These are phyloP conservation scores for Xestobium rufovillosum DNA, from an alignment of 2,888 invertebrate species.

Conservation along the genomic window DNA sequence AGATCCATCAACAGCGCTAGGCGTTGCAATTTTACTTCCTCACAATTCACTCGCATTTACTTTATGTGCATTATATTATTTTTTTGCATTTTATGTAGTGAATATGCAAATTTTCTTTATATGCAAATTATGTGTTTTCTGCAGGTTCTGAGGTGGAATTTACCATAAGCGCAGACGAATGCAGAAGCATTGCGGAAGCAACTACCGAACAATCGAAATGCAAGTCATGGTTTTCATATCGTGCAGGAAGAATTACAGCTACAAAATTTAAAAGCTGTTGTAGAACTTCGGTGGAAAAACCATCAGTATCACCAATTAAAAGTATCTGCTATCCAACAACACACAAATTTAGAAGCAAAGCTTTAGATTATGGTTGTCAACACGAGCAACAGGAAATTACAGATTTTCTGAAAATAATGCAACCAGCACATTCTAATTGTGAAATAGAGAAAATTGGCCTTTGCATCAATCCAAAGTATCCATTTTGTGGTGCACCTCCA, in stretches of 20 bases:
- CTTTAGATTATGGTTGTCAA: conserved; percentile 6
- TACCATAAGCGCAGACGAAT: too few relatives aligned
- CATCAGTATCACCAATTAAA: conserved; percentile 6
- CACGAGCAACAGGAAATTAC: conserved; percentile 12
- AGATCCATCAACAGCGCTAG: too few relatives aligned
- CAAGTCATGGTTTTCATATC: conserved; percentile 6
- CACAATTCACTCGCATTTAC: too few relatives aligned
- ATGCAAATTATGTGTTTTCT: too few relatives aligned
- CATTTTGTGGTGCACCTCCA: conserved; percentile 16
- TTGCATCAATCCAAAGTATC: conserved; percentile 11
- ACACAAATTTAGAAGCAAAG: conserved; percentile 1
- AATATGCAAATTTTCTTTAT: too few relatives aligned
- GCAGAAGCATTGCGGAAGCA: too few relatives aligned
- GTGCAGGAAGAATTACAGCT: conserved; percentile 9
- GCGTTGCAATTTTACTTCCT: too few relatives aligned
- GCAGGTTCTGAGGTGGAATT: too few relatives aligned
- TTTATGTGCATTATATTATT: too few relatives aligned
- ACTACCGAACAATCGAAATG: conserved; percentile 6
- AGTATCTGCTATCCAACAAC: conserved; percentile 6
- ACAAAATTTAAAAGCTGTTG: conserved; percentile 5
- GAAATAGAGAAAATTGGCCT: conserved; percentile 8
- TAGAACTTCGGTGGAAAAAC: conserved; percentile 4
- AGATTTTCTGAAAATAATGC: conserved; percentile 10
- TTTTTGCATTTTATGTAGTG: too few relatives aligned
- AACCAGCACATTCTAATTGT: conserved; percentile 7